Evolutionary conservation across 1,140 invertebrate species (phyloP), one percentile per base, ranked within the genome.

Genomic region (Elysia chlorotica): DNA sequence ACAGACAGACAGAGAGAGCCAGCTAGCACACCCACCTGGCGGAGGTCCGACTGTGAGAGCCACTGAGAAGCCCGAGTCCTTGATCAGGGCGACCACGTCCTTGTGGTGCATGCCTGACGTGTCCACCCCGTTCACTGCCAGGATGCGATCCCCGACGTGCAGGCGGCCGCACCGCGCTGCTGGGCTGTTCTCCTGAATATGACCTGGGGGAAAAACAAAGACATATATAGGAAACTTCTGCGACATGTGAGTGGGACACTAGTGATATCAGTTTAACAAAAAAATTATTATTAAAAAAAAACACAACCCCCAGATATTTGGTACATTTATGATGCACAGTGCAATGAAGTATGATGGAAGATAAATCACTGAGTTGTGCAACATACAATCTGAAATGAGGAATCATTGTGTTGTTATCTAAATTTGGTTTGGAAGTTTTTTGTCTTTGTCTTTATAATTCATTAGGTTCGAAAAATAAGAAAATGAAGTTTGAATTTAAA

Each of bases 121-220:
- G 74, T 96, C 92, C 63, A 93, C 92, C 59, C 94, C 93, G 89
- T 99, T 99, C 0, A 99, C 97, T 5, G 96, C 96, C 54, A 98
- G 89, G 75, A 99, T 99, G 75, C 95, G 93, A 89, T 99, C 97
- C 0, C 97, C 97, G 10, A 99, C 93, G 82, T 94, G 93, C 0
- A 99, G 88, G 59, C 92, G 91, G 0, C 93, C 94, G 87, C 96
- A 98, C 68, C 94, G 90, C 81, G 97, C 95, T 0, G 98, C 97
- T 6, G 98, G 97, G 84, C 96, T 98, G 76, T 94, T 94, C 76
- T 97, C 94, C 74, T 98, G 95, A 73, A 99, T 93, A 84, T 96
- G 91, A 73, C 95, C 95, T 95, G 85, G 23, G 82, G 82, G 36
- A 69, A 48, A 1, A 73, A n/a, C 38, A 23, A 56, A 37, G 25